Evolutionary conservation across 1,140 invertebrate genomes (phyloP).

Genomic region (Bombus superbus): DNA sequence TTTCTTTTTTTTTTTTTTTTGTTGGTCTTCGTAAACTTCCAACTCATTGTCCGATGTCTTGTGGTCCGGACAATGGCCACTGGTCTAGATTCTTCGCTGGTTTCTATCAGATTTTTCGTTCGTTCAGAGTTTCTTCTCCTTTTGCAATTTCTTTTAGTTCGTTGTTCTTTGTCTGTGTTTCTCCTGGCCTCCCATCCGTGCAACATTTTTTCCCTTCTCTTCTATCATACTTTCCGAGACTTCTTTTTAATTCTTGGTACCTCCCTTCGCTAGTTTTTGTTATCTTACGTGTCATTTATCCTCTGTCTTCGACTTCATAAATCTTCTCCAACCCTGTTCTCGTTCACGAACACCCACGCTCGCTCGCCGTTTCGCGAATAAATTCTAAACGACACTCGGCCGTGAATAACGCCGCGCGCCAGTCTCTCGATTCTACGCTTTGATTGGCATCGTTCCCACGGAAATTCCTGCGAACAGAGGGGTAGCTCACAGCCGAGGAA

Average conservation of each 20-base stretch:
- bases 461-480: neutral
- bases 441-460: neutral
- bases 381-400: neutral
- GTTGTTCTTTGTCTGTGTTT: neutral
- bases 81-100: neutral
- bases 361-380: neutral
- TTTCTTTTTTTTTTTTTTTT: no score
- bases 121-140: neutral
- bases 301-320: neutral
- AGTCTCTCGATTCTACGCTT: neutral
- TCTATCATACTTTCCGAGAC: neutral
- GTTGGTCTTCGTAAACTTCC: neutral
- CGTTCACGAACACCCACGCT: neutral
- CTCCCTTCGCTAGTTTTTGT: neutral
- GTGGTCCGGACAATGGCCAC: neutral
- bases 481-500: neutral
- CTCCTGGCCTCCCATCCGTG: neutral
- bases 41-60: neutral
- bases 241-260: neutral
- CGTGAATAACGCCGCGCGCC: neutral
- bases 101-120: neutral
- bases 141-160: neutral
- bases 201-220: neutral
- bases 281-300: neutral
- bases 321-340: neutral